phyloP scores from a whole-genome alignment of 2,888 invertebrate genomes.

The Cerceris ruficornis region DNA sequence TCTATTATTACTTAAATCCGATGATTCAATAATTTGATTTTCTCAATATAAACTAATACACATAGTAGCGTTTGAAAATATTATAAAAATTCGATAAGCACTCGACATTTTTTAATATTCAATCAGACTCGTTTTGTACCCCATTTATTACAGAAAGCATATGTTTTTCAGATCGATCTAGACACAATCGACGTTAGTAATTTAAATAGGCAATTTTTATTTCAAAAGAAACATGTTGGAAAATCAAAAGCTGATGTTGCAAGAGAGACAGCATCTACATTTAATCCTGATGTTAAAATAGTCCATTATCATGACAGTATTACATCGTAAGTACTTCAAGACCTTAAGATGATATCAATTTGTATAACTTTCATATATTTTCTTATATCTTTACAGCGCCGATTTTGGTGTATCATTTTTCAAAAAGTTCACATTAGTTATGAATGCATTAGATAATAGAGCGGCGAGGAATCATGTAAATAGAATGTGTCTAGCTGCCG shows the following conservation, averaged over 20 bases:
- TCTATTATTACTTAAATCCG: constrained; percentile 24
- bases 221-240: constrained; percentile 98
- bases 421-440: constrained; percentile 93
- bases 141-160: neutral
- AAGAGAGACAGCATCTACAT: constrained; percentile 92
- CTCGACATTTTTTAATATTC: too few relatives aligned
- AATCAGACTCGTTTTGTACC: neutral
- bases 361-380: neutral
- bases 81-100: too few relatives aligned
- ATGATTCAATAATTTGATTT: too few relatives aligned
- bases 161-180: constrained; percentile 93
- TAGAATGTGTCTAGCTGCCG: constrained; percentile 97
- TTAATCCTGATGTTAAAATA: constrained; percentile 95
- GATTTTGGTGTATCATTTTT: constrained; percentile 96
- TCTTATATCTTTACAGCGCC: constrained; percentile 84
- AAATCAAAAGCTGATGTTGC: constrained; percentile 98
- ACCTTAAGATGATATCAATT: neutral
- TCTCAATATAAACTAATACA: too few relatives aligned
- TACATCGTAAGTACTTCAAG: constrained; percentile 87
- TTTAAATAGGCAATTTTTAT: constrained; percentile 99
- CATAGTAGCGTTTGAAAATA: too few relatives aligned
- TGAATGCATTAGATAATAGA: constrained; percentile 98
- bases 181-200: constrained; percentile 99
- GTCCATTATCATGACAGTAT: constrained; percentile 96
- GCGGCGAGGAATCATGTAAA: constrained; percentile 99